Evolutionary conservation across 2,113 vertebrate genomes (phyloP), one percentile per base, ranked within the genome.

Genomic region (Aldabrachelys gigantea): DNA sequence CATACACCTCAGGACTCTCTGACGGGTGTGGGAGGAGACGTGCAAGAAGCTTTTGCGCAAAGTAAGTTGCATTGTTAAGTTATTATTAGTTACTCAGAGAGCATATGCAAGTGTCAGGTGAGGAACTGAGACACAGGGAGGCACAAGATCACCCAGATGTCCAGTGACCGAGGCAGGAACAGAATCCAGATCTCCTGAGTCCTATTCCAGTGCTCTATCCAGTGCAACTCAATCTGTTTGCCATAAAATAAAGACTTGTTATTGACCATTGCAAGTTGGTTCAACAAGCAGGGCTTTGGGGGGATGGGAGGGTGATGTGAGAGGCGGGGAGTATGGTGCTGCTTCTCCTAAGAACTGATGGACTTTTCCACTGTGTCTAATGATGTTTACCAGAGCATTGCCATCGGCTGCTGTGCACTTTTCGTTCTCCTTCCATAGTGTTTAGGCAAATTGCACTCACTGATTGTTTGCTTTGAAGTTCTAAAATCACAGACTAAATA

Each of bases 1-100:
- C 99, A 99, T 80, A 98, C 98, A 35, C 99, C 99, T 97, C 99
- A 99, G 98, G 99, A 99, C 98, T 99, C 99, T 9, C 99, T 99
- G 96, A 99, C 99, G 1, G 99, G 99, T 16, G 99, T 99, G 69
- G 99, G 99, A 96, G 99, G 99, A 97, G 99, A 99, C 3, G 99
- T 99, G 56, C 99, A 99, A 95, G 99, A 99, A 98, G 99, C 99
- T 84, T 99, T 99, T 95, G 98, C 99, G 96, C 99, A 99, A 95
- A 99, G 99, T 99, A 99, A 98, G 98, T 98, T 78, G 47, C 29
- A 2, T 52, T 38, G 5, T 19, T 27, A 59, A 69, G 79, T 82
- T 53, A 8, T 88, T 49, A 44, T 87, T 84, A 69, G 56, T 52
- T 75, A 56, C 14, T 44, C 24, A 0, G 84, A 82, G 52, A 31